Percentiles rank a stretch among this genome's conserved stretches.
phyloP scores from a whole-genome alignment of 2,113 vertebrate species.

The Junco hyemalis region DNA sequence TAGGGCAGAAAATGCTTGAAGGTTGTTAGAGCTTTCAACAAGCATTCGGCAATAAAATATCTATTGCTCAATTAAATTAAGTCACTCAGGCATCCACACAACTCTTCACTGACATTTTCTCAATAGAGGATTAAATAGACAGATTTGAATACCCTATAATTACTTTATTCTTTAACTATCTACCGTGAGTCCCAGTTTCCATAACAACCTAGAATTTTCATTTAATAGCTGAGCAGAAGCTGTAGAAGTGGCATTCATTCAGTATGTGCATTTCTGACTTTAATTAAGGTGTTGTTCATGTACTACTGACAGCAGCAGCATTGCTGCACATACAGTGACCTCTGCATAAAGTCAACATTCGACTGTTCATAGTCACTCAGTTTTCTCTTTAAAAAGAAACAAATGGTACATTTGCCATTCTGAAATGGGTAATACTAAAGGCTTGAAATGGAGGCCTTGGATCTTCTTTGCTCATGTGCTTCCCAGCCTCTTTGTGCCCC shows the following conservation, averaged over 20 bases:
- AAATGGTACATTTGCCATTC: background rate
- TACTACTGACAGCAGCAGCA: background rate
- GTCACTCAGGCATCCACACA: conserved; percentile 13
- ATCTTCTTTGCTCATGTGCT: background rate
- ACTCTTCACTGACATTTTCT: conserved; percentile 54
- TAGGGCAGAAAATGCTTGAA: background rate
- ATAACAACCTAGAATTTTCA: conserved; percentile 64
- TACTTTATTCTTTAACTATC: conserved; percentile 66
- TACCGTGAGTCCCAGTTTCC: conserved; percentile 40
- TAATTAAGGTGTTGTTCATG: conserved; percentile 34
- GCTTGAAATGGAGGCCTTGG: conserved; percentile 1
- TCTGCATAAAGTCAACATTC: background rate
- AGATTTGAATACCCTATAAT: conserved; percentile 54
- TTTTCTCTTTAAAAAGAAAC: background rate
- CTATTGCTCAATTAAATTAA: conserved; percentile 57
- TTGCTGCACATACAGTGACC: background rate
- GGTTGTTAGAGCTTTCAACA: background rate
- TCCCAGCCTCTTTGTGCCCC: background rate
- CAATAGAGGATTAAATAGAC: conserved; percentile 51
- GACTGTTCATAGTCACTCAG: background rate
- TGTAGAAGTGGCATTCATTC: conserved; percentile 34
- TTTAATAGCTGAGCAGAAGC: conserved; percentile 47
- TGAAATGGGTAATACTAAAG: background rate
- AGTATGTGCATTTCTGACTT: conserved; percentile 23
- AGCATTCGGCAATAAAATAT: background rate